Percentiles rank a stretch among this genome's conserved stretches.
These are phyloP conservation scores for Aporrectodea caliginosa DNA, from an alignment of 1,140 invertebrate genomes.

Conservation along the genomic window DNA sequence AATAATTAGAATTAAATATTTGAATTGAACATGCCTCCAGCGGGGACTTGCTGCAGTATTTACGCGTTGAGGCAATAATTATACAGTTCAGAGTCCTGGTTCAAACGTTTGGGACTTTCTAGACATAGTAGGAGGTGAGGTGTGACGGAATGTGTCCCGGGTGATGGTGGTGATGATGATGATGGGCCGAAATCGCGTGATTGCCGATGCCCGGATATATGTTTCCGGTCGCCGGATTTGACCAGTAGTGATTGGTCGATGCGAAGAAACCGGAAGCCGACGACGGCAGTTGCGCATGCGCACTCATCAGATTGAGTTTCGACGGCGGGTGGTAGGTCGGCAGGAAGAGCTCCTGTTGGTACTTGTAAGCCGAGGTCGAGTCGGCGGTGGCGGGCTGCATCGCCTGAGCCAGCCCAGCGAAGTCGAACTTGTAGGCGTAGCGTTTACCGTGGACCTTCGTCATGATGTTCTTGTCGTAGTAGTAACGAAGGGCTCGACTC, in stretches of 20 bases:
- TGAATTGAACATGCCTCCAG: too few relatives aligned
- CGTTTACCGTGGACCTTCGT: slow-evolving; percentile 69
- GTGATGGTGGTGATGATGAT: neutral
- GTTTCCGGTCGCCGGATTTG: slow-evolving; percentile 18
- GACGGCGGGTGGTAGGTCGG: slow-evolving; percentile 17
- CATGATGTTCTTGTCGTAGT: slow-evolving; percentile 66
- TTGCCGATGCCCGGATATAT: slow-evolving; percentile 17
- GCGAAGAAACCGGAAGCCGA: slow-evolving; percentile 31
- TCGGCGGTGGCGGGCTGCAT: slow-evolving; percentile 33
- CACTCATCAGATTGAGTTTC: slow-evolving; percentile 23
- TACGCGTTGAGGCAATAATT: too few relatives aligned
- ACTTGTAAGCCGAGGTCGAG: slow-evolving; percentile 26
- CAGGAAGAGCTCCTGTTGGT: slow-evolving; percentile 32
- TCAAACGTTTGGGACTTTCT: too few relatives aligned
- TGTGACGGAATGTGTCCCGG: neutral
- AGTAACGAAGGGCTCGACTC: slow-evolving; percentile 81
- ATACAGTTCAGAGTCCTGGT: too few relatives aligned
- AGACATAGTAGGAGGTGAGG: neutral
- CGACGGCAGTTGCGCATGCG: slow-evolving; percentile 20
- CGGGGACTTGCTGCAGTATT: too few relatives aligned
- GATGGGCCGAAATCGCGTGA: neutral
- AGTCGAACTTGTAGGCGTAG: slow-evolving; percentile 98
- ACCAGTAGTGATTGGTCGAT: slow-evolving; percentile 28
- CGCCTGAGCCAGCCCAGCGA: slow-evolving; percentile 62
- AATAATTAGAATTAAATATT: too few relatives aligned